A percentile compares a stretch with the other conserved stretches of the same genome.
phyloP scores from a whole-genome alignment of 2,888 invertebrate genomes.

The Criorhina ranunculi region DNA sequence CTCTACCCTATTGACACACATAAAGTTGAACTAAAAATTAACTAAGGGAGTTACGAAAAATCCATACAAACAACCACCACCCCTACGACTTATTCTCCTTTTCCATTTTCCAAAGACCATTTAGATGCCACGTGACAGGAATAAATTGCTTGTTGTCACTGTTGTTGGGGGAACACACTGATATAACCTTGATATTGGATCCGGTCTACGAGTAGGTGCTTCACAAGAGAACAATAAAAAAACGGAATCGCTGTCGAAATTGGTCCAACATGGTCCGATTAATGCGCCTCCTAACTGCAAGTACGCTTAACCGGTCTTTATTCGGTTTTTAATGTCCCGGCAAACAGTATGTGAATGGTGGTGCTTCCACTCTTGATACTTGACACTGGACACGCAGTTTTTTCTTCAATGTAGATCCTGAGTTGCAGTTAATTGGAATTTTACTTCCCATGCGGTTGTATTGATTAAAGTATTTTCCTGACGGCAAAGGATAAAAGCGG shows the following conservation, averaged over 20 bases:
- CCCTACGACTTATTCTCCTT: neutral
- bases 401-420: neutral
- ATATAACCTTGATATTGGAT: conserved; percentile 19
- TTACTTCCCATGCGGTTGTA: neutral
- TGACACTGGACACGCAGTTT: neutral
- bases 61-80: conserved; percentile 6
- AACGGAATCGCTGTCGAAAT: neutral
- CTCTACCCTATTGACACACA: neutral
- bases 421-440: conserved; percentile 31
- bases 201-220: neutral
- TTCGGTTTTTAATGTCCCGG: neutral
- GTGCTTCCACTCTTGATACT: neutral
- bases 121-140: conserved; percentile 31
- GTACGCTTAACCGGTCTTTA: neutral
- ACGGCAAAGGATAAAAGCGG: conserved; percentile 28
- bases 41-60: neutral
- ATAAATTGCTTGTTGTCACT: conserved; percentile 18
- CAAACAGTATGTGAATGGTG: neutral
- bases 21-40: neutral
- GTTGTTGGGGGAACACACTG: neutral
- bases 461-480: conserved; percentile 19
- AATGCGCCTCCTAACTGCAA: conserved; percentile 13
- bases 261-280: conserved; percentile 3
- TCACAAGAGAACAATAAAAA: conserved; percentile 17
- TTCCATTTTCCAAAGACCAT: neutral